Base-by-base conservation (phyloP, 2,113 vertebrate species). In the Ammospiza caudacuta region DNA sequence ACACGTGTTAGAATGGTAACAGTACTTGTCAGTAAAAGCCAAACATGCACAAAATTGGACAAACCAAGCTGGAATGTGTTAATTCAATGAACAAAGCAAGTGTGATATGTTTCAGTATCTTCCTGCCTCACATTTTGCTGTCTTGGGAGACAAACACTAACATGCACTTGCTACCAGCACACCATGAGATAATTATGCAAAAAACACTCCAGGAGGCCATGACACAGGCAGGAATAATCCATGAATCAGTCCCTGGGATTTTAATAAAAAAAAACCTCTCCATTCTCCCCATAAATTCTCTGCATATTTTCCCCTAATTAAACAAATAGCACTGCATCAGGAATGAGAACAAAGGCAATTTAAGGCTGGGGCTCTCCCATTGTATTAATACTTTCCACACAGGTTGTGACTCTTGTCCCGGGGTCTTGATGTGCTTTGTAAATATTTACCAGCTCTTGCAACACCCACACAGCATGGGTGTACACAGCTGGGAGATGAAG, bases 401-500 rank as follows among this genome's bases (percentile, higher is more conserved):
- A 69, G 88, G 86, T 92, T 92, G 77, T 92, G 86, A 95, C 94
- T 96, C 92, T 77, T 90, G 90, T 96, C 93, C 90, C 20, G 52
- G 83, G 94, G 88, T 97, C 94, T 83, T 68, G 86, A 81, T 86
- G 72, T 70, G 93, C 92, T 96, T 75, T 96, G 95, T 96, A 96
- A 97, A 94, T 95, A 97, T 96, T 96, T 92, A 96, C 94, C 80
- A 94, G 85, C 61, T 83, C 85, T 96, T 95, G 93, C 96, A 96
- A 96, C 92, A 96, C 85, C 76, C 79, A 75, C 91, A 88, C 57
- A 90, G 39, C 9, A 52, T 22, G 68, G 75, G 72, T 24, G 72
- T 44, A 41, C 83, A 90, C 83, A 93, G 94, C 90, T 90, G 92
- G 94, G 17, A 96, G 88, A 54, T 75, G 95, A 83, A 93, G 85